Percentiles rank a stretch among this genome's conserved stretches.
Evolutionary conservation across 2,113 vertebrate genomes (phyloP).

Genomic region (Girardinichthys multiradiatus): DNA sequence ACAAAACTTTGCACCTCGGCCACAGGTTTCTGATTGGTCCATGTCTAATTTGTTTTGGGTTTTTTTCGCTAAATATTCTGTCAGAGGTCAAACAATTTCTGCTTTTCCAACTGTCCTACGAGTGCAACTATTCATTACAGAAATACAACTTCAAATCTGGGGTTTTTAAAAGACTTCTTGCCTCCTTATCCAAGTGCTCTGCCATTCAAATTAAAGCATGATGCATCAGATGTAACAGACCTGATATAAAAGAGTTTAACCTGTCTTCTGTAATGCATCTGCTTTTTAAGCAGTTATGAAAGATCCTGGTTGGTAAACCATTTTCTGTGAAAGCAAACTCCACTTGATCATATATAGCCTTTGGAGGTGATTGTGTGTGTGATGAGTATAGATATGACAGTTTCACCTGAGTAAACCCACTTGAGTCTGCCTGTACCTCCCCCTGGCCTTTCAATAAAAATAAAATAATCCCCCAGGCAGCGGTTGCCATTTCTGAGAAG

Average conservation of each 20-base stretch:
- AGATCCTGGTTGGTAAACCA: neutral
- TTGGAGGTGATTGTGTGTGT: neutral
- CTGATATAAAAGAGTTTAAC: neutral
- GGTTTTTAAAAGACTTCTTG: too few relatives aligned
- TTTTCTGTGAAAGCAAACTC: constrained; percentile 1
- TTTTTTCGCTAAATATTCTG: neutral
- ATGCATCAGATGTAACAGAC: neutral
- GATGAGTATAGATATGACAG: constrained; percentile 49
- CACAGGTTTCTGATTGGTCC: too few relatives aligned
- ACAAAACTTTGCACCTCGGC: constrained; percentile 1
- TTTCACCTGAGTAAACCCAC: constrained; percentile 53
- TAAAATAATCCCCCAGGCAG: constrained; percentile 43
- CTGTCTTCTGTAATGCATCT: neutral
- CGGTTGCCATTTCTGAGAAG: constrained; percentile 46
- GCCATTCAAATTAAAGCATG: neutral
- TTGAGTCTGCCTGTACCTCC: constrained; percentile 42
- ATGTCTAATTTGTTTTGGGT: too few relatives aligned
- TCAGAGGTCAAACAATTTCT: too few relatives aligned
- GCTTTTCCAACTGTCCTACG: too few relatives aligned
- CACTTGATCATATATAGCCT: constrained; percentile 9
- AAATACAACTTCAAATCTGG: too few relatives aligned
- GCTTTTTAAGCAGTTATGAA: neutral
- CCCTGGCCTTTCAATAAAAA: constrained; percentile 56
- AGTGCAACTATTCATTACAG: too few relatives aligned
- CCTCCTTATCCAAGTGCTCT: neutral